Evolutionary conservation across 2,113 vertebrate species (phyloP).

Genomic region (Caranx ignobilis): DNA sequence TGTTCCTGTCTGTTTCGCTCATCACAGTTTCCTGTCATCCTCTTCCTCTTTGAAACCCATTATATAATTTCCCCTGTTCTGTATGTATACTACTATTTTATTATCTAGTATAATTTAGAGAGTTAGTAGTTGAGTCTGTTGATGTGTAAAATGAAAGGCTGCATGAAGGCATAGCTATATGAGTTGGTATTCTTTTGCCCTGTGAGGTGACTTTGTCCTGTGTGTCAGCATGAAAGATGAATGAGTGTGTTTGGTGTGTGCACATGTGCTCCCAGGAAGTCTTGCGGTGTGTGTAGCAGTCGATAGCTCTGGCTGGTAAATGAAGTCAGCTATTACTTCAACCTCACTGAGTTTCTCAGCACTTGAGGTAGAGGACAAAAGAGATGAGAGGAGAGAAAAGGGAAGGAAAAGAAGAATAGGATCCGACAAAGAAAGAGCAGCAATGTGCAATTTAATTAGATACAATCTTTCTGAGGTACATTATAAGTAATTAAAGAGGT

Average conservation of each 20-base stretch:
- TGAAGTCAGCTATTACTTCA: slow-evolving; percentile 65
- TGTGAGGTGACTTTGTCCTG: slow-evolving; percentile 42
- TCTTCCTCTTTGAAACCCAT: background rate
- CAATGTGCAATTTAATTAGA: background rate
- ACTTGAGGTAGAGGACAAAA: slow-evolving; percentile 40
- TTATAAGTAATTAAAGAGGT: background rate
- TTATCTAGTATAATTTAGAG: background rate
- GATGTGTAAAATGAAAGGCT: background rate
- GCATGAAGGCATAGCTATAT: background rate
- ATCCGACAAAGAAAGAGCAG: background rate
- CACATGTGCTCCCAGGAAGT: slow-evolving; percentile 30
- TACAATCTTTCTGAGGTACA: background rate
- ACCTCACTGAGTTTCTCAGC: slow-evolving; percentile 46
- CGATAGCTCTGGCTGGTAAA: slow-evolving; percentile 54
- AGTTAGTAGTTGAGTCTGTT: background rate
- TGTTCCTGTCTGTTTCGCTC: slow-evolving; percentile 11
- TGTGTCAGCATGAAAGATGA: slow-evolving; percentile 45
- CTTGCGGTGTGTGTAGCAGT: slow-evolving; percentile 24
- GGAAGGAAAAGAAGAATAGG: background rate
- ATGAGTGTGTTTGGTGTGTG: slow-evolving; percentile 27
- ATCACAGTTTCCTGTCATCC: slow-evolving; percentile 1
- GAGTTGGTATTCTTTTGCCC: background rate
- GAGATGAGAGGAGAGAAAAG: background rate
- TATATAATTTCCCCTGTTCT: background rate
- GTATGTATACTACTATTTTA: background rate